A percentile compares a stretch with the other conserved stretches of the same genome.
Evolutionary conservation across 2,113 vertebrate species (phyloP).

Genomic region (Phainopepla nitens): DNA sequence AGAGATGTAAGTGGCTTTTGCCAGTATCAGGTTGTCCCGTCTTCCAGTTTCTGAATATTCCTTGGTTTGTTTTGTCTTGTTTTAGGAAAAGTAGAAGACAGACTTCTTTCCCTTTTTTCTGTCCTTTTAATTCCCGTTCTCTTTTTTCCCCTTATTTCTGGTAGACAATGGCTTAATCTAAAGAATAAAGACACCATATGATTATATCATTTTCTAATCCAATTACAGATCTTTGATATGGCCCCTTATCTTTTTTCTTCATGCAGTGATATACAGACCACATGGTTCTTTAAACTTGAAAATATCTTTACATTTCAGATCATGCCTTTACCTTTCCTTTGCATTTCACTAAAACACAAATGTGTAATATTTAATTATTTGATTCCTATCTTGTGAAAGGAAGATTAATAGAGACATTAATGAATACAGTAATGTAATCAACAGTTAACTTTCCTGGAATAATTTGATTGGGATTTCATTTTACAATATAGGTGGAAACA

Average conservation of each 20-base stretch:
- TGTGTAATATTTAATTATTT: conserved; percentile 63
- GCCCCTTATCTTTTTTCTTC: conserved; percentile 59
- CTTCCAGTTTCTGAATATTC: background rate
- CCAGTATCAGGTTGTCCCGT: background rate
- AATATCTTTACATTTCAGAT: conserved; percentile 61
- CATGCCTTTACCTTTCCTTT: conserved; percentile 63
- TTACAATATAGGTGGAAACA: background rate
- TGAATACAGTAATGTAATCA: conserved; percentile 32
- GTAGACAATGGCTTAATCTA: conserved; percentile 58
- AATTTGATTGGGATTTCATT: conserved; percentile 26
- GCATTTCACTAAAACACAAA: conserved; percentile 58
- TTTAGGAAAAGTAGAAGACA: background rate
- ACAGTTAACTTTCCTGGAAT: conserved; percentile 25
- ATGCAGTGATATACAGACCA: conserved; percentile 52
- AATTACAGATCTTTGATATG: conserved; percentile 68
- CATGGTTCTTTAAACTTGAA: conserved; percentile 46
- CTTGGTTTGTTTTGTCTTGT: background rate
- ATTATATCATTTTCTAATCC: conserved; percentile 64
- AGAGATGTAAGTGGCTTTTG: background rate
- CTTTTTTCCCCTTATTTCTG: background rate
- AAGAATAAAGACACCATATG: conserved; percentile 58
- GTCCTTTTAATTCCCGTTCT: background rate
- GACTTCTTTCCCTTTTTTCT: conserved; percentile 21
- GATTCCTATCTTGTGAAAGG: conserved; percentile 55
- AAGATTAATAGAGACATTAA: conserved; percentile 54